Evolutionary conservation across 2,888 invertebrate genomes (phyloP).

Genomic region (Perdita meconis): DNA sequence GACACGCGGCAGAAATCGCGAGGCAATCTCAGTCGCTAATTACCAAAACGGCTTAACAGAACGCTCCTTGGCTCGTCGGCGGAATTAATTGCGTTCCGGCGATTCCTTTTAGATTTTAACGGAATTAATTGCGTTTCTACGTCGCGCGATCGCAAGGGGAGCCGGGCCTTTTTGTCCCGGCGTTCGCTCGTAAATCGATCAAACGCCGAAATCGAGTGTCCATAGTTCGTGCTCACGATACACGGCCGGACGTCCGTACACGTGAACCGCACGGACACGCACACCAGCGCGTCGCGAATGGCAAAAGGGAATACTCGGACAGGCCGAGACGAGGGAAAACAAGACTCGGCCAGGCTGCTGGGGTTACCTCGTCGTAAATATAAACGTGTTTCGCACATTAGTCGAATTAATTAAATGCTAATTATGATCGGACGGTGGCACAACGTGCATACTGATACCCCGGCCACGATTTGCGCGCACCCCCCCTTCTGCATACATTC

Average conservation of each 20-base stretch:
- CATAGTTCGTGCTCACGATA: slow-evolving; percentile 65
- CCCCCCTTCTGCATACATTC: slow-evolving; percentile 31
- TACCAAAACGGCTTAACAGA: slow-evolving; percentile 62
- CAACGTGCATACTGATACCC: slow-evolving; percentile 74
- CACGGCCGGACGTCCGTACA: not conserved
- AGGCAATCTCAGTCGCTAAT: slow-evolving; percentile 59
- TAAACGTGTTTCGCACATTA: slow-evolving; percentile 80
- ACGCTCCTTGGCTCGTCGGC: slow-evolving; percentile 53
- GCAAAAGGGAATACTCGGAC: slow-evolving; percentile 47
- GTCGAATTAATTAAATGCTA: slow-evolving; percentile 82
- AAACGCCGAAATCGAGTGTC: slow-evolving; percentile 70
- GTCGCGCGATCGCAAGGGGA: slow-evolving; percentile 49
- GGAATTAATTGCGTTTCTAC: slow-evolving; percentile 72
- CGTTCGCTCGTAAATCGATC: slow-evolving; percentile 74
- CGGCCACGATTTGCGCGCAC: slow-evolving; percentile 49
- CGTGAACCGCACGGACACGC: slow-evolving; percentile 11
- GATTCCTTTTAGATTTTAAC: slow-evolving; percentile 66
- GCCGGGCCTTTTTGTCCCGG: slow-evolving; percentile 50
- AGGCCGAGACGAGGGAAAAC: slow-evolving; percentile 53
- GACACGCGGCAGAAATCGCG: slow-evolving; percentile 39
- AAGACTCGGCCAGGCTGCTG: slow-evolving; percentile 53
- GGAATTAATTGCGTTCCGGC: slow-evolving; percentile 69
- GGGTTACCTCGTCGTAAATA: slow-evolving; percentile 72
- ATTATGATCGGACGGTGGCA: slow-evolving; percentile 76
- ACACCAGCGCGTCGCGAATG: slow-evolving; percentile 9